Base-by-base conservation (phyloP, 2,797 vertebrate species). In the Aphelocoma californica region DNA sequence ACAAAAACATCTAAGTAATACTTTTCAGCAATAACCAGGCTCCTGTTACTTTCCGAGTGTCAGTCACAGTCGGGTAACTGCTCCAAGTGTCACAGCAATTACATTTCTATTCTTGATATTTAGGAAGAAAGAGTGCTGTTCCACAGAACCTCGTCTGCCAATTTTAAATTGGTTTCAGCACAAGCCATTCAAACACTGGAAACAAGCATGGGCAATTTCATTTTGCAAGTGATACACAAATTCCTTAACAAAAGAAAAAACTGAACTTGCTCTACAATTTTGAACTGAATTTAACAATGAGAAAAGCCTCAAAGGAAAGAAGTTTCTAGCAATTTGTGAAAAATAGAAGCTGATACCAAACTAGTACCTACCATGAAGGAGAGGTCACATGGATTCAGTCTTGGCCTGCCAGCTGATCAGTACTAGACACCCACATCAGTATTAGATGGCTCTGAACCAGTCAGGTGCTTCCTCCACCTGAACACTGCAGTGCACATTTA, bases 141-240 rank as follows among this genome's bases (percentile, higher is more conserved):
- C 88, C 86, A 92, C 74, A 57, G 86, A 92, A 87, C 42, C 62
- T 91, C 29, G 65, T 86, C 92, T 92, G 67, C 89, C 88, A 84
- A 44, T 66, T 96, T 96, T 81, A 86, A 71, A 65, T 89, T 93
- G 61, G 47, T 92, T 97, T 94, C 94, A 92, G 80, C 78, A 83
- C 81, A 94, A 97, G 92, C 66, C 47, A 84, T 82, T 96, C 90
- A 64, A 73, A 96, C 65, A 86, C 60, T 75, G 74, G 57, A 86
- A 96, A 94, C 10, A 83, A 53, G 24, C 45, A 86, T 67, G 21
- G 21, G 15, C 26, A 47, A 53, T 34, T 60, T 42, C 13, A 53
- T 60, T 64, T 45, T 38, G 28, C n/a, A 78, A 58, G 14, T 19
- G 18, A 53, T 28, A 72, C 8, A 58, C 12, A n/a, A 65, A 65